Evolutionary conservation across 2,888 invertebrate genomes (phyloP).

Genomic region (Stenurella melanura): DNA sequence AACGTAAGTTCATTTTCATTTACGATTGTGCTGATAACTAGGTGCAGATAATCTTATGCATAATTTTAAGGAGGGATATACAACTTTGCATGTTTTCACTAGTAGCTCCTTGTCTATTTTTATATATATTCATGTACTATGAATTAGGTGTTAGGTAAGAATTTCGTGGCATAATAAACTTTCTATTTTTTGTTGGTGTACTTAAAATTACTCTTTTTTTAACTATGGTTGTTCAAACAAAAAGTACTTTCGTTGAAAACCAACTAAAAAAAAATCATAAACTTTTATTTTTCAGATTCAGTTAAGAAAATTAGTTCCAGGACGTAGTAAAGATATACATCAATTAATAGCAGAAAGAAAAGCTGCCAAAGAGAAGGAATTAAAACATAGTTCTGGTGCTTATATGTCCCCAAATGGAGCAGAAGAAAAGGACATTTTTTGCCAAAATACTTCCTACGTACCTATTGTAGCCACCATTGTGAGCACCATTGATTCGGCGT

Average conservation of each 20-base stretch:
- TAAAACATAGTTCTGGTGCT: constrained; percentile 56
- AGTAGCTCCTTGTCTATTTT: background rate
- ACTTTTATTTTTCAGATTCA: constrained; percentile 61
- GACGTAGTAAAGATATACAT: constrained; percentile 67
- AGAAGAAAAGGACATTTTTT: constrained; percentile 60
- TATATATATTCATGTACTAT: constrained; percentile 11
- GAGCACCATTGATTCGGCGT: constrained; percentile 55
- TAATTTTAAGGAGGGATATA: background rate
- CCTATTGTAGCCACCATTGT: constrained; percentile 59
- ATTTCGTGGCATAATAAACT: background rate
- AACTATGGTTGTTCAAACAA: background rate
- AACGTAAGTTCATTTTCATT: no score
- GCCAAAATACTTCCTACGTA: constrained; percentile 61
- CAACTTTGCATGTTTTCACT: background rate
- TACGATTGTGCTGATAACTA: no score
- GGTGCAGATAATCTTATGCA: background rate
- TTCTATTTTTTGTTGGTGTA: background rate
- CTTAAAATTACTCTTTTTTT: constrained; percentile 9
- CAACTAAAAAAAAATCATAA: background rate
- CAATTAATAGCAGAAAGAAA: constrained; percentile 66
- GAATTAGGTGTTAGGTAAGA: background rate
- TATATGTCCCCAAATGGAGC: constrained; percentile 60
- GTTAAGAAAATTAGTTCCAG: constrained; percentile 65
- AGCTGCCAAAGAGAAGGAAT: constrained; percentile 65
- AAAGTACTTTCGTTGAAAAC: background rate